Evolutionary conservation across 2,113 vertebrate genomes (phyloP), one percentile per base, ranked within the genome.

Genomic region (Hemibagrus wyckioides): DNA sequence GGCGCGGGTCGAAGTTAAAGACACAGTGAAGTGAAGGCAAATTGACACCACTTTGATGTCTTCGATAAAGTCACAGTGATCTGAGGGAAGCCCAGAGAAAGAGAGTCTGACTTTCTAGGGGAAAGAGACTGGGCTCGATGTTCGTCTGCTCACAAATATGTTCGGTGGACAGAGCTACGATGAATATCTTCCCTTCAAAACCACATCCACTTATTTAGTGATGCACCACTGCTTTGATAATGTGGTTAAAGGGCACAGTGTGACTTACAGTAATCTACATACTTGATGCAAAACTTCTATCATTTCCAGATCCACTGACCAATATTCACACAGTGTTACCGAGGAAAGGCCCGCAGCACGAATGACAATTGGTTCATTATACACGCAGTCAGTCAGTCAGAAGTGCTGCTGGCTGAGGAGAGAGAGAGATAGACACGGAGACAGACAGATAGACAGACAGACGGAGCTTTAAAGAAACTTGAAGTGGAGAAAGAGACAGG

Each of bases 351-450:
- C 91, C 86, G 89, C 80, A 88, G 84, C 86, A 90, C 87, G 89
- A 93, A 93, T 93, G 92, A 90, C 92, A 94, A 92, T 93, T 86
- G 89, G 88, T 89, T 93, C 90, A 92, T 94, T 93, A 93, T 91
- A 15, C 75, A 85, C 83, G 65, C 23, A 85, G 8, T 48, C 85
- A 85, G 8, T 48, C 85, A 92, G 67, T 88, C 89, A 88, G 73
- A 82, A 86, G 86, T 89, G 89, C 81, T 87, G 90, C 75, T 28
- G 90, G 83, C 82, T 83, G 61, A 81, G n/a, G 52, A 67, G 67
- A 83, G 79, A 75, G 63, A 87, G 89, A 91, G 82, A 57, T 87
- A 33, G 39, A 52, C 11, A 28, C 36, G 65, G 50, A 59, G 54
- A 15, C 4, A 4, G 44, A 44, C 59, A 61, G 67, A 6, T 10